Percentiles rank a stretch among this genome's conserved stretches.
Conservation (phyloP, 2,113 vertebrate genomes). For the Triplophysa rosa region DNA sequence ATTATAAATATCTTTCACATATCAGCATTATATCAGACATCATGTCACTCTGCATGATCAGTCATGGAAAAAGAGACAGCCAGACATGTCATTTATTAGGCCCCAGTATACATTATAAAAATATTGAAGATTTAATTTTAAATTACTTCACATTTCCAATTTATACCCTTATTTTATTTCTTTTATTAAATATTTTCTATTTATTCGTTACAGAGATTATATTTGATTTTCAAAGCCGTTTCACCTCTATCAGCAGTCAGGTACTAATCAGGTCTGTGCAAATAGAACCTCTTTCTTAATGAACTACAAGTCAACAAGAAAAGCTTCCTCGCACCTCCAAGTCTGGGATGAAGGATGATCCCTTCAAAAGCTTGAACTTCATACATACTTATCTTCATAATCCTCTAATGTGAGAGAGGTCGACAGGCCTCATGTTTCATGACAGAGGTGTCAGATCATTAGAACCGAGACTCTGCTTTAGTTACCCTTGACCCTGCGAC, state of each 20-base stretch:
- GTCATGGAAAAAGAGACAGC: too few relatives aligned
- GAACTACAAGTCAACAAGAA: constrained; percentile 21
- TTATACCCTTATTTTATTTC: too few relatives aligned
- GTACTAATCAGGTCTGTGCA: constrained; percentile 18
- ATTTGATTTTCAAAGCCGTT: too few relatives aligned
- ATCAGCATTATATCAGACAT: too few relatives aligned
- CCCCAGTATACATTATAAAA: too few relatives aligned
- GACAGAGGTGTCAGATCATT: constrained; percentile 32
- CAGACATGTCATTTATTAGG: too few relatives aligned
- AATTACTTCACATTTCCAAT: too few relatives aligned
- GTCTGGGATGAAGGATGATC: constrained; percentile 49
- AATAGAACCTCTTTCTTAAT: constrained; percentile 39
- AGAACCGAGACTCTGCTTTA: constrained; percentile 18
- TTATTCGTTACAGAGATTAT: too few relatives aligned
- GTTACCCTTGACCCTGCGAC: constrained; percentile 26
- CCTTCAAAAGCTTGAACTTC: constrained; percentile 38
- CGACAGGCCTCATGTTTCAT: neutral
- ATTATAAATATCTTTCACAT: too few relatives aligned
- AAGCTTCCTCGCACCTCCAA: constrained; percentile 45
- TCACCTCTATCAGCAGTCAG: neutral
- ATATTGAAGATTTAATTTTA: too few relatives aligned
- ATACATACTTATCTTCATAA: constrained; percentile 45
- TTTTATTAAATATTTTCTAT: too few relatives aligned
- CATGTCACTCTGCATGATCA: too few relatives aligned
- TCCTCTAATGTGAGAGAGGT: constrained; percentile 42